Conservation (phyloP, 2,797 vertebrate genomes). For the Heterohyrax brucei region DNA sequence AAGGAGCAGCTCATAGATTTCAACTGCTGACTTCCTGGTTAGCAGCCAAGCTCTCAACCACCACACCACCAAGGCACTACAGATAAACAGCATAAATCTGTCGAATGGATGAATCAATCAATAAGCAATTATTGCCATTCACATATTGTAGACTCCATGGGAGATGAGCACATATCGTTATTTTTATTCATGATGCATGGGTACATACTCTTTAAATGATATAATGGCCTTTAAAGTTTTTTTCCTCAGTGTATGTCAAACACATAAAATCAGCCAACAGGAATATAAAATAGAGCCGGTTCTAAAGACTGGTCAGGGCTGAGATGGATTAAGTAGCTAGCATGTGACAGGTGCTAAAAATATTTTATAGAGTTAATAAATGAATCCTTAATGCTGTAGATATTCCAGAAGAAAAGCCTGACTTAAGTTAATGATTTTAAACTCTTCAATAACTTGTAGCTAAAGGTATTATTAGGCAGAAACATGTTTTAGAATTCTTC, state of each 20-base stretch:
- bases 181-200: not conserved
- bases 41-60: no score
- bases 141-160: not conserved
- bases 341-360: constrained; percentile 23
- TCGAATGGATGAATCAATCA: not conserved
- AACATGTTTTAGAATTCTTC: constrained; percentile 10
- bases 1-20: no score
- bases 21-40: no score
- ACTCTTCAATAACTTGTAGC: constrained; percentile 18
- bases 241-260: constrained; percentile 49
- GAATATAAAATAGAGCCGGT: not conserved
- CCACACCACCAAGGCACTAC: not conserved
- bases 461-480: constrained; percentile 30
- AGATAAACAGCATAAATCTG: not conserved
- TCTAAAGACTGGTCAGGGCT: constrained; percentile 6
- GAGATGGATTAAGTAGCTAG: constrained; percentile 40
- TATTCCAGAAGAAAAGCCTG: constrained; percentile 19
- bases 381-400: constrained; percentile 41
- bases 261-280: constrained; percentile 49
- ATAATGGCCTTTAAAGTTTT: constrained; percentile 25
- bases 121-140: not conserved
- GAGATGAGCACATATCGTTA: constrained; percentile 1
- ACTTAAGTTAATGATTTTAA: constrained; percentile 51
- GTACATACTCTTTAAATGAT: constrained; percentile 59
- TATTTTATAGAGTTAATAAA: constrained; percentile 34